Base-by-base conservation (phyloP, 2,797 vertebrate genomes). In the Sebastolobus alascanus region DNA sequence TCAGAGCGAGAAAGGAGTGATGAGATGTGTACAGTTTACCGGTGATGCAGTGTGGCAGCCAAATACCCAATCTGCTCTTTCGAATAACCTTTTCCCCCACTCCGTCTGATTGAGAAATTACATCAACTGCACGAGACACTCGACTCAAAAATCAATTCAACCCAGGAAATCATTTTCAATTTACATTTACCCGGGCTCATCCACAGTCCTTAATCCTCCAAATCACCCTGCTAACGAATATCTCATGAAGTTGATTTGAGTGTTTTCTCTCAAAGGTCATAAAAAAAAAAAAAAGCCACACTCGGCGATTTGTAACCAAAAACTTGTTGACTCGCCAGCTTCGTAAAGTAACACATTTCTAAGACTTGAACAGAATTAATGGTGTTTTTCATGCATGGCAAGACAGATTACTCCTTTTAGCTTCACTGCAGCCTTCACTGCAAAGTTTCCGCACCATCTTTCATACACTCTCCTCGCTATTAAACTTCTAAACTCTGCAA, bases 311-410 rank as follows among this genome's bases (percentile, higher is more conserved):
- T 87, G 37, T 79, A 65, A 82, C 73, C 46, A 40, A 73, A 84
- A 81, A 58, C 68, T 56, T 58, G 66, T 80, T 75, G 77, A 78
- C 68, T 73, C 29, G 18, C 74, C 63, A 25, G 43, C 78, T 88
- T 68, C 43, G 35, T 59, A 69, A 83, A 85, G 65, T 20, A 75
- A 79, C 70, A 83, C 85, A 82, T 84, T 88, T 38, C 76, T 76
- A 82, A 79, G 61, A 67, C 52, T 75, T 80, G 69, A 79, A 31
- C 38, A 61, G 69, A 87, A 88, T 89, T 80, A 84, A 90, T 87
- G 63, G 63, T 72, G 74, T 77, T 88, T 85, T 84, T 80, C 81
- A 83, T 83, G 80, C 84, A 77, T 38, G 77, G 75, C 50, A 77
- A 82, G 79, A 87, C 77, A 12, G 79, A 92, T 86, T 50, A 87